Evolutionary conservation across 2,797 vertebrate genomes (phyloP).

Genomic region (Gadopsis bispinosus): DNA sequence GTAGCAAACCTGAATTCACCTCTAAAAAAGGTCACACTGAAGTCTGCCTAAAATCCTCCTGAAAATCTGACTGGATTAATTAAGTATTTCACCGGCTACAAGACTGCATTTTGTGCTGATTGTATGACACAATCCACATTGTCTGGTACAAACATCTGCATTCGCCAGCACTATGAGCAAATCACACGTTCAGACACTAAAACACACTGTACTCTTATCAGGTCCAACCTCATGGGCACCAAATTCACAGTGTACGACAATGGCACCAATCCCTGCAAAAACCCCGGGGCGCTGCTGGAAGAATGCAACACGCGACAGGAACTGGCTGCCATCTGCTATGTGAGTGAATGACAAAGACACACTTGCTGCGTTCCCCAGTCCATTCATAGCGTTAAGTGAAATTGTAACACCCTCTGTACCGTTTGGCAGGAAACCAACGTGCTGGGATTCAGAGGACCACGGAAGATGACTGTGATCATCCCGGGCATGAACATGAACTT

Average conservation of each 20-base stretch:
- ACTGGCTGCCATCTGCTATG: slow-evolving; percentile 94
- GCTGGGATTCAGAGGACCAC: slow-evolving; percentile 96
- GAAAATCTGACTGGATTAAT: not conserved
- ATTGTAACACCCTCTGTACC: not conserved
- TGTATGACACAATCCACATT: not conserved
- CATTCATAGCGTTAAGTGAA: not conserved
- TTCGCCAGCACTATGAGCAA: not conserved
- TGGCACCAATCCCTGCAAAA: slow-evolving; percentile 92
- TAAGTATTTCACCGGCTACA: not conserved
- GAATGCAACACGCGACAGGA: slow-evolving; percentile 92
- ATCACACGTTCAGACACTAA: not conserved
- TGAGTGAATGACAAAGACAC: slow-evolving; percentile 79
- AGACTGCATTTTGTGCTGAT: not conserved
- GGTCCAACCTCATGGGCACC: slow-evolving; percentile 98
- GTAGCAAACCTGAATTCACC: not conserved
- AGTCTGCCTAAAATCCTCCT: not conserved
- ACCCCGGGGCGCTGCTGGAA: slow-evolving; percentile 86
- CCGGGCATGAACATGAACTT: slow-evolving; percentile 97
- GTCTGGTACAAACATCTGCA: not conserved
- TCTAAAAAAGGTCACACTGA: not conserved
- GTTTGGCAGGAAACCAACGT: slow-evolving; percentile 94
- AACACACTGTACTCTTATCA: slow-evolving; percentile 53
- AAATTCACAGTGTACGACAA: slow-evolving; percentile 97
- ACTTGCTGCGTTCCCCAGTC: not conserved
- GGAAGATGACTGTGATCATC: slow-evolving; percentile 98